Conservation (phyloP, 2,113 vertebrate species). For the Spea bombifrons region DNA sequence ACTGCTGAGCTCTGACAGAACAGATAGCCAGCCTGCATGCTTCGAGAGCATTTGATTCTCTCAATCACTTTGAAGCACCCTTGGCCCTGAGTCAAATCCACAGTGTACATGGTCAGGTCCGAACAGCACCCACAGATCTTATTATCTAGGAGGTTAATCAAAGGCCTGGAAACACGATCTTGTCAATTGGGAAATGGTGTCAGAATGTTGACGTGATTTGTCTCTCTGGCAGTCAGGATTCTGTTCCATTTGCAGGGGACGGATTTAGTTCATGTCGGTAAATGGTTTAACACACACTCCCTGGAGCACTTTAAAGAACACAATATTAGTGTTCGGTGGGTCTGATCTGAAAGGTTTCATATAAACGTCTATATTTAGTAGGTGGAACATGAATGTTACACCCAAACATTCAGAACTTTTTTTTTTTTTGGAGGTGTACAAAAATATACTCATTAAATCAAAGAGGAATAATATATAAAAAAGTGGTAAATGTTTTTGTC, state of each 20-base stretch:
- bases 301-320: too few species aligned
- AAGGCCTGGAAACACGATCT: constrained; percentile 48
- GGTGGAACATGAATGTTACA: too few species aligned
- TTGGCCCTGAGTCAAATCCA: constrained; percentile 47
- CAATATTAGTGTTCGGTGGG: too few species aligned
- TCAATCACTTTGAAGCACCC: constrained; percentile 42
- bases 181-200: constrained; percentile 22
- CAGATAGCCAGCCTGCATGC: constrained; percentile 64
- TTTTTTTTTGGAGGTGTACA: too few species aligned
- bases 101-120: constrained; percentile 45
- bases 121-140: constrained; percentile 49
- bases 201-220: constrained; percentile 50
- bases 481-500: too few species aligned
- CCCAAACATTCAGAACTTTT: too few species aligned
- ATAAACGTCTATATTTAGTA: too few species aligned
- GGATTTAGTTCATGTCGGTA: constrained; percentile 2
- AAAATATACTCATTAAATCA: too few species aligned
- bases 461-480: too few species aligned
- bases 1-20: constrained; percentile 64
- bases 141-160: constrained; percentile 47
- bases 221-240: constrained; percentile 16
- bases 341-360: too few species aligned
- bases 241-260: background rate
- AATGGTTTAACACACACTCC: background rate
- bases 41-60: constrained; percentile 65